Percentiles rank a stretch among this genome's conserved stretches.
Evolutionary conservation across 2,797 vertebrate genomes (phyloP).

Genomic region (Intellagama lesueurii): DNA sequence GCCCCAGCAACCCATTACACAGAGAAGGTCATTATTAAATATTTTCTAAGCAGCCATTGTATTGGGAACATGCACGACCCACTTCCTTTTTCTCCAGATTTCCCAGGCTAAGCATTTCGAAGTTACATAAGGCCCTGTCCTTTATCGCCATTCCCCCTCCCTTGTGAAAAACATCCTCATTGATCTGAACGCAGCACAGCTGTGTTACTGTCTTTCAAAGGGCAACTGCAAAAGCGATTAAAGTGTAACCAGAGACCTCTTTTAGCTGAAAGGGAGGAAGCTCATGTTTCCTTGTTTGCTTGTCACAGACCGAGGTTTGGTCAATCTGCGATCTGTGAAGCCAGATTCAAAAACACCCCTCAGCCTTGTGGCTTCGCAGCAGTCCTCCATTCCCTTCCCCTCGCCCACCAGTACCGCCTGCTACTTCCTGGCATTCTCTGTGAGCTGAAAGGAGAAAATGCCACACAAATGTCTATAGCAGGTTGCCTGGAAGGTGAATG

Average conservation of each 20-base stretch:
- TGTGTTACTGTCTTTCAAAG: conserved; percentile 25
- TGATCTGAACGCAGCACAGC: conserved; percentile 17
- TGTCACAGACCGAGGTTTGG: conserved; percentile 4
- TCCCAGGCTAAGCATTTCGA: not conserved
- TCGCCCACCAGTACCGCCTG: not conserved
- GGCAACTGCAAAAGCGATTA: conserved; percentile 23
- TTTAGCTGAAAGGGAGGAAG: not conserved
- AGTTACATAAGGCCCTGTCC: not conserved
- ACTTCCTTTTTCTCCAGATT: not conserved
- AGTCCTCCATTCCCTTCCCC: not conserved
- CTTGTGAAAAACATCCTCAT: not conserved
- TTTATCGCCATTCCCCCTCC: fast-evolving
- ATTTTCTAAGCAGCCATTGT: not conserved
- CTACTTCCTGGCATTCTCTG: conserved; percentile 39
- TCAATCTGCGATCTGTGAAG: conserved; percentile 1
- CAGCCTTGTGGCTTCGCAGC: not conserved
- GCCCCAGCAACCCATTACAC: not conserved
- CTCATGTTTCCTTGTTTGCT: conserved; percentile 32
- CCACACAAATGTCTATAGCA: not conserved
- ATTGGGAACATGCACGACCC: conserved; percentile 23
- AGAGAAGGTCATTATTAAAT: not conserved
- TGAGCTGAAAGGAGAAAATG: conserved; percentile 35
- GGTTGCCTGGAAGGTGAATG: not conserved
- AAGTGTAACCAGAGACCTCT: conserved; percentile 19
- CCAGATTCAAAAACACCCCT: conserved; percentile 29